Evolutionary conservation across 2,888 invertebrate genomes (phyloP), one percentile per base, ranked within the genome.

Genomic region (Trichogramma dendrolimi): DNA sequence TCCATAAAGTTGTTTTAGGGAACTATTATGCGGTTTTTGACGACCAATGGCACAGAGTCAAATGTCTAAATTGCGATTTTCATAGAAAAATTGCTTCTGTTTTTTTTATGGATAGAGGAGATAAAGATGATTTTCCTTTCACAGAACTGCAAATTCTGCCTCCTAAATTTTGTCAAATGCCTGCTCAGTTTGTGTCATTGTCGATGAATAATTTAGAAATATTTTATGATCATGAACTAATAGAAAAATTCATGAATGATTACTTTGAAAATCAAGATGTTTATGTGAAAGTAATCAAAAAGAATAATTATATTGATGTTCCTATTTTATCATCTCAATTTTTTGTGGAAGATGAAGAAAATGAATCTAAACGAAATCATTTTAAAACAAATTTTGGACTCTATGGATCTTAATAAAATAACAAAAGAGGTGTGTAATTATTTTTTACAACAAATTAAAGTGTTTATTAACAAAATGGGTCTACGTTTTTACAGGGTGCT

Each of bases 61-160:
- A 79, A 48, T 80, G 80, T 4, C 65, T 80, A 10, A 71, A 71
- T 5, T 68, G 69, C 5, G 68, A 78, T 56, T 61, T 65, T 0
- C 53, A 59, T 4, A 55, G 6, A 14, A 6, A 44, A 50, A 71
- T 69, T 4, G 76, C 72, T 6, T 67, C 67, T 0, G 70, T 78
- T 41, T 88, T 87, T 68, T 85, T 90, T 65, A 87, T 91, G 8
- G 92, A 92, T 76, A 86, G 84, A 68, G 92, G 92, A 0, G 90
- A 89, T 68, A 87, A 86, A 64, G 86, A 86, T 55, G 74, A 77
- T 14, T 83, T 88, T 40, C 69, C 79, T 7, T 78, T 83, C 11
- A 75, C 81, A 43, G 80, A 83, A 63, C 81, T 92, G 42, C 85
- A 83, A 70, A 81, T 83, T 43, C 81, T 88, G 58, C 85, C 86